Evolutionary conservation across 2,113 vertebrate genomes (phyloP).

Genomic region (Toxostoma redivivum): DNA sequence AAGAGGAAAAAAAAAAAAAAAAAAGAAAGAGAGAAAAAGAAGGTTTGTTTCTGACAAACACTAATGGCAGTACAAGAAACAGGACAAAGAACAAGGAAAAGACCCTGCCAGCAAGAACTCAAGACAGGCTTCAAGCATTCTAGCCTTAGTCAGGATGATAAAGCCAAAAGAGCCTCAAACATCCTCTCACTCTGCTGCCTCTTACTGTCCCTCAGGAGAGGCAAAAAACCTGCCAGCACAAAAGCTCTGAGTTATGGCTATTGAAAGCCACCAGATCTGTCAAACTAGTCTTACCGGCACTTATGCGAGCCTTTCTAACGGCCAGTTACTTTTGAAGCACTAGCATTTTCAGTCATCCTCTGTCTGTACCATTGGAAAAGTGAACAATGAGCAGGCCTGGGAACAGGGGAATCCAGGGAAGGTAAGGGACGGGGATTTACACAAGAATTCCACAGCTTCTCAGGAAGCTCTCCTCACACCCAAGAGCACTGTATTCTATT

Average conservation of each 20-base stretch:
- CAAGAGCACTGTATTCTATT: neutral
- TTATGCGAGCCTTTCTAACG: neutral
- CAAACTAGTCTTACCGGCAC: neutral
- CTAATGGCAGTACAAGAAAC: neutral
- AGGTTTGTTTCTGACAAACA: neutral
- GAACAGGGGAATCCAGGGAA: neutral
- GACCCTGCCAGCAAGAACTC: neutral
- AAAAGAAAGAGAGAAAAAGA: neutral
- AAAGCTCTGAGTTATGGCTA: neutral
- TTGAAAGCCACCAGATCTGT: neutral
- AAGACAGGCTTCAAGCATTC: neutral
- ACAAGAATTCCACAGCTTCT: neutral
- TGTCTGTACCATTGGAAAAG: neutral
- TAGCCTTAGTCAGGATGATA: neutral
- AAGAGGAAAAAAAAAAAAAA: too few species aligned
- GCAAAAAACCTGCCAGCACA: neutral
- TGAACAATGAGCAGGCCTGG: neutral
- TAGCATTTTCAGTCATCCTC: neutral
- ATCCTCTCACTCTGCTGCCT: neutral
- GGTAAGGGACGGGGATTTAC: neutral
- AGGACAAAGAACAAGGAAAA: neutral
- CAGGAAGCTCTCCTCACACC: neutral
- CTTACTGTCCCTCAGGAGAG: neutral
- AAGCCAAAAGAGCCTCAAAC: neutral
- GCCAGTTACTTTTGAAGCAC: neutral